Evolutionary conservation across 2,888 invertebrate species (phyloP), one percentile per base, ranked within the genome.

Genomic region (Anagyrus pseudococci): DNA sequence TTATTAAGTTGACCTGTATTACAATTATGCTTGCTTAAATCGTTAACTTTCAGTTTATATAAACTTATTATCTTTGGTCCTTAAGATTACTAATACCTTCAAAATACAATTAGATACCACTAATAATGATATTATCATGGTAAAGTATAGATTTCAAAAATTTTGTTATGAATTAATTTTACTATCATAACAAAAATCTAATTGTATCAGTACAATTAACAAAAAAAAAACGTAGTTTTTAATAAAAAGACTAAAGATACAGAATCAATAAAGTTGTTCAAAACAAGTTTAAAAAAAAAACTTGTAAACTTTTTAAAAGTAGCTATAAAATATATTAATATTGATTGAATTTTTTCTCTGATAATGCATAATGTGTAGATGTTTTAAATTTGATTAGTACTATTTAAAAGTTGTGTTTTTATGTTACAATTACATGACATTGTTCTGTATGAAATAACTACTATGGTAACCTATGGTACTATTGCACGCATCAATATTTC

Each of bases 31-130:
- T 54, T 37, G 33, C 33, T 37, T 37, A n/a, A n/a, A n/a, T n/a
- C n/a, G n/a, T n/a, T 17, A 56, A 58, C 50, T 49, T 52, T 26
- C 44, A 71, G 67, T 68, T 73, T 70, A 70, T 71, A 68, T 68
- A 73, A 72, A 70, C 68, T 48, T 74, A 75, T 71, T 73, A 77
- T 80, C 80, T 80, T 80, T 80, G 80, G 80, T 80, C 78, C 77
- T 79, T 79, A 77, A 52, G 17, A 62, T 66, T 60, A 66, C 53
- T 25, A 59, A 53, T 50, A 60, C 49, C 33, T 57, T 66, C 26
- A 46, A 57, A 62, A 62, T 54, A 62, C 29, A 57, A 4, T 54
- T 47, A 52, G 17, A 55, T 20, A 20, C 13, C 8, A 41, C 13
- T 15, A 50, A 23, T 25, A 20, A 53, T 41, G 41, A 53, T 17